phyloP scores from a whole-genome alignment of 2,113 vertebrate species.

The Mionectes macconnelli region DNA sequence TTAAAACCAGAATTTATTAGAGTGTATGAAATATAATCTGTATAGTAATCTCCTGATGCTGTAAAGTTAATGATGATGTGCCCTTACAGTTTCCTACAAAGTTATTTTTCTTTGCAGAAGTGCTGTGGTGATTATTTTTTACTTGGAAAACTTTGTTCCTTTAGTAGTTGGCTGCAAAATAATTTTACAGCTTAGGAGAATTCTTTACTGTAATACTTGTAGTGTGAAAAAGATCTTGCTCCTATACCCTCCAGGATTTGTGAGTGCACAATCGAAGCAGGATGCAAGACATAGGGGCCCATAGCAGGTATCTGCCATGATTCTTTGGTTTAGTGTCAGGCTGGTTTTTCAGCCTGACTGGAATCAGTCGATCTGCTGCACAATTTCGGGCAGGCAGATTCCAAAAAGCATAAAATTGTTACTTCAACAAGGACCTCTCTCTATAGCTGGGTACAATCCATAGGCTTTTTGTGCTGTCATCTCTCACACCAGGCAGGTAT shows the following conservation, averaged over 20 bases:
- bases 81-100: not conserved
- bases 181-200: not conserved
- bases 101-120: not conserved
- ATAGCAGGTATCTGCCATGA: not conserved
- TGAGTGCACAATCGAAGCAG: not conserved
- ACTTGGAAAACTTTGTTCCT: not conserved
- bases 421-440: not conserved
- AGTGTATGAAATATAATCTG: not conserved
- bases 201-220: not conserved
- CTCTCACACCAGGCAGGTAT: not conserved
- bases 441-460: not conserved
- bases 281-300: not conserved
- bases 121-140: not conserved
- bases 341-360: not conserved
- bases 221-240: not conserved
- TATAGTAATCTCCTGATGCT: not conserved
- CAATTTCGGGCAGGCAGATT: not conserved
- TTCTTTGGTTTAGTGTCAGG: not conserved
- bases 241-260: not conserved
- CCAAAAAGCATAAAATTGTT: not conserved
- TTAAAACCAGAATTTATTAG: not conserved
- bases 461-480: not conserved
- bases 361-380: not conserved
- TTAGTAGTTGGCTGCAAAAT: not conserved
- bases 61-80: not conserved